These are phyloP conservation scores for Zele albiditarsus DNA, from an alignment of 2,888 invertebrate genomes.

Conservation along the genomic window DNA sequence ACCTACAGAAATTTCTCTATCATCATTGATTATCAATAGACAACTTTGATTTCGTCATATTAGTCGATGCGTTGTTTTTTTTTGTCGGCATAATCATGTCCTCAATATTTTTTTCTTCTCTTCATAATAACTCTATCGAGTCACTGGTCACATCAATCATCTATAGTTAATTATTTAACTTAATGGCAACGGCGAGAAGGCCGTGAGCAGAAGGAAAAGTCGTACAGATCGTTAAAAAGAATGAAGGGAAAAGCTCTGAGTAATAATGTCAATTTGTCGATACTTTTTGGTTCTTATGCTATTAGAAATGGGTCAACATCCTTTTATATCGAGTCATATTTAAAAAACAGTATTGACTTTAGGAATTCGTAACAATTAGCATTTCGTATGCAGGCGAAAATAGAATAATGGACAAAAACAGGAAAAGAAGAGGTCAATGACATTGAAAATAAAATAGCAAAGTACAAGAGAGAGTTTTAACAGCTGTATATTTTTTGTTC, in stretches of 20 bases:
- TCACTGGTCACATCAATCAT: constrained; percentile 1
- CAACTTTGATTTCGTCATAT: not conserved
- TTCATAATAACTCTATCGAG: constrained; percentile 24
- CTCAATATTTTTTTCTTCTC: constrained; percentile 5
- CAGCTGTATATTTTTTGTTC: constrained; percentile 9
- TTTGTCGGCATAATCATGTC: not conserved
- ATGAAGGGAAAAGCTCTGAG: not conserved
- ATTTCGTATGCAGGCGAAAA: not conserved
- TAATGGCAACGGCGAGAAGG: not conserved
- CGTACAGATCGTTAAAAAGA: constrained; percentile 3
- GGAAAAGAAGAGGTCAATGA: no score
- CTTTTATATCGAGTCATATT: not conserved
- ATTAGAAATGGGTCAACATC: not conserved
- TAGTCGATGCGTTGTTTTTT: not conserved
- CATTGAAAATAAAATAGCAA: not conserved
- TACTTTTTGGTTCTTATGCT: constrained; percentile 8
- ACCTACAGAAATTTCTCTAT: not conserved
- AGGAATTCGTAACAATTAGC: not conserved
- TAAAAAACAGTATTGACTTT: not conserved
- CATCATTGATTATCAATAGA: not conserved
- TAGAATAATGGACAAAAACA: no score
- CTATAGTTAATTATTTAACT: constrained; percentile 26
- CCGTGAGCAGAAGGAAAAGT: not conserved
- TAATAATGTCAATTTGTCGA: constrained; percentile 22
- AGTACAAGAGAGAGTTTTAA: not conserved